Conservation (phyloP, 2,113 vertebrate genomes). For the Hiodon tergisus region DNA sequence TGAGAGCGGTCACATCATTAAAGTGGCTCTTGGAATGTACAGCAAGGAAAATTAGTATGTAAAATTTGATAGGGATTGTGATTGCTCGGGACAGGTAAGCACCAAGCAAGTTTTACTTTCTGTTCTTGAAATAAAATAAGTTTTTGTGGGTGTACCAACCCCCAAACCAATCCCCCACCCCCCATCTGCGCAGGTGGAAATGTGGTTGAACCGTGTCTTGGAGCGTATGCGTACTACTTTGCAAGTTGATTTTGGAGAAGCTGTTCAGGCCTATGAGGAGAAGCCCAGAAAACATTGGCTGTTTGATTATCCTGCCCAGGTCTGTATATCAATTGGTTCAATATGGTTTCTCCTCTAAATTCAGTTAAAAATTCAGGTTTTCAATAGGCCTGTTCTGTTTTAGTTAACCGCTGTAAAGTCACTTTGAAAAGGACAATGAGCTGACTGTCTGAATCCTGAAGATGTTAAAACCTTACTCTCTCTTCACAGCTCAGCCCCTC, state of each 20-base stretch:
- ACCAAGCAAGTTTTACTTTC: not conserved
- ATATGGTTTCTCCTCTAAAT: no score
- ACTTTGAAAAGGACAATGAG: no score
- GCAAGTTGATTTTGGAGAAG: slow-evolving; percentile 73
- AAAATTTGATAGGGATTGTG: slow-evolving; percentile 73
- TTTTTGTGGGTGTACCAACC: no score
- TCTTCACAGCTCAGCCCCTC: no score
- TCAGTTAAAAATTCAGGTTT: no score
- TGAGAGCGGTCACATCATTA: slow-evolving; percentile 56
- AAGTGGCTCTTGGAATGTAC: slow-evolving; percentile 81
- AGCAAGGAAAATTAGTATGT: slow-evolving; percentile 92
- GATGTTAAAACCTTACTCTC: no score
- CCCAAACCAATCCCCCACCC: no score
- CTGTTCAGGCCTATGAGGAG: slow-evolving; percentile 74
- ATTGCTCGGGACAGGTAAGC: slow-evolving; percentile 85
- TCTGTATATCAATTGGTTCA: slow-evolving; percentile 25
- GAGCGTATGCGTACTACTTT: slow-evolving; percentile 78
- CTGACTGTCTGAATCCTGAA: no score
- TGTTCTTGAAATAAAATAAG: not conserved
- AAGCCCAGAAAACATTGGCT: slow-evolving; percentile 90
- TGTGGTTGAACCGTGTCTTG: slow-evolving; percentile 79
- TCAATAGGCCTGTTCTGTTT: no score
- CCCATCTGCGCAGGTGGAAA: slow-evolving; percentile 70
- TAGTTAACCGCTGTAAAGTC: no score
- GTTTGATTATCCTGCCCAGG: slow-evolving; percentile 83